Percentiles rank a stretch among this genome's conserved stretches.
Conservation (phyloP, 2,888 invertebrate species). For the Xestia xanthographa region DNA sequence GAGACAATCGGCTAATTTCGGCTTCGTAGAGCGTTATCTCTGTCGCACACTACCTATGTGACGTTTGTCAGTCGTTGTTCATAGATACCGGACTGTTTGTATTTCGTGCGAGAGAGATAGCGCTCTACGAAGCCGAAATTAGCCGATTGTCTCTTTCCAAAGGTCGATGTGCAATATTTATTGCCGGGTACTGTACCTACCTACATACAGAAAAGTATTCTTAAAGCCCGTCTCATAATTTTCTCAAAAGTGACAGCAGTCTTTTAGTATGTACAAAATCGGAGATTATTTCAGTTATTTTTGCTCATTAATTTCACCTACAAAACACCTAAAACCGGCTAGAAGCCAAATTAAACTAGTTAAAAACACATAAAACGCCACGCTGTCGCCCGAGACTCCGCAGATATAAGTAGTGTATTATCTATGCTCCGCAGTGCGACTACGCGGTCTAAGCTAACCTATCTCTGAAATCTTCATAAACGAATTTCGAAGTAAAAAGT, state of each 20-base stretch:
- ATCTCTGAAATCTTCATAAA: conserved; percentile 11
- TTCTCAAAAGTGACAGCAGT: not conserved
- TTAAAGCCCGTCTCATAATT: not conserved
- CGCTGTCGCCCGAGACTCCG: not conserved
- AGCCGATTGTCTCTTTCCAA: too few species aligned
- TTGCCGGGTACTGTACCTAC: too few species aligned
- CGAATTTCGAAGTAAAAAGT: conserved; percentile 17
- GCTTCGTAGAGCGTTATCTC: too few species aligned
- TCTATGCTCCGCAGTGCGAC: conserved; percentile 9
- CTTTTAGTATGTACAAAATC: not conserved
- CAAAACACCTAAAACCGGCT: not conserved
- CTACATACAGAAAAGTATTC: not conserved
- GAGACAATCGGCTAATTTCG: too few species aligned
- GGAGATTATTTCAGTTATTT: not conserved
- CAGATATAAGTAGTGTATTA: too few species aligned
- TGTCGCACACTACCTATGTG: too few species aligned
- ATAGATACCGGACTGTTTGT: too few species aligned
- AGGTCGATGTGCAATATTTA: too few species aligned
- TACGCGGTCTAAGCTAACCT: not conserved
- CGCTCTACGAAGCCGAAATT: too few species aligned
- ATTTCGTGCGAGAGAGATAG: too few species aligned
- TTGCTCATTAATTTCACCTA: not conserved
- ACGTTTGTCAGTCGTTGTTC: too few species aligned
- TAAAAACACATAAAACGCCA: not conserved
- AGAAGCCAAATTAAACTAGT: not conserved